Evolutionary conservation across 2,888 invertebrate species (phyloP).

Genomic region (Drosophila borborema): DNA sequence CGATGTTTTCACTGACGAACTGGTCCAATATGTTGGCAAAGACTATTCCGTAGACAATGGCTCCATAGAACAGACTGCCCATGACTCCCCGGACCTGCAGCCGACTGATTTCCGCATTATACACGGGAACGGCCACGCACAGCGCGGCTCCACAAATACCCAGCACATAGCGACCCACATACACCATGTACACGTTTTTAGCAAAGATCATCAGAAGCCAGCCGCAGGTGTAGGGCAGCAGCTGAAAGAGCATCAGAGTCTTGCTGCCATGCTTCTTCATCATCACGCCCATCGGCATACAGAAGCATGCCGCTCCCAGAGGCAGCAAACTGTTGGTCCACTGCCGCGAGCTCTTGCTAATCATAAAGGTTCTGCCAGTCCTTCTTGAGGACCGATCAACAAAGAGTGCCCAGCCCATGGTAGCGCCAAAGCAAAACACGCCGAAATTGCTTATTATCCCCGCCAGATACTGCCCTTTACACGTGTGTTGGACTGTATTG

Average conservation of each 20-base stretch:
- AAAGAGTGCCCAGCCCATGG: slow-evolving; percentile 35
- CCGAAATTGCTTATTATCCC: slow-evolving; percentile 25
- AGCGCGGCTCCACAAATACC: slow-evolving; percentile 49
- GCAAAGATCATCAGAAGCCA: slow-evolving; percentile 27
- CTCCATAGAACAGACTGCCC: slow-evolving; percentile 25
- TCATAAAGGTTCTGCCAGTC: not conserved
- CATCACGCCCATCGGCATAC: slow-evolving; percentile 44
- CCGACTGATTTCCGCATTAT: slow-evolving; percentile 40
- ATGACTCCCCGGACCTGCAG: slow-evolving; percentile 29
- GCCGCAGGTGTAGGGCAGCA: slow-evolving; percentile 31
- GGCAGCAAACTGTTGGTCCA: slow-evolving; percentile 20
- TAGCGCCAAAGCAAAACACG: slow-evolving; percentile 44
- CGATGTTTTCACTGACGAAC: not conserved
- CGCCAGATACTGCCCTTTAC: slow-evolving; percentile 27
- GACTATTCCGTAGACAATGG: slow-evolving; percentile 29
- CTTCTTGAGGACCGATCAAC: not conserved
- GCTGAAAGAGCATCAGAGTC: slow-evolving; percentile 26
- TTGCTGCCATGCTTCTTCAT: slow-evolving; percentile 30
- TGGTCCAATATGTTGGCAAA: slow-evolving; percentile 10
- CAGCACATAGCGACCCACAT: slow-evolving; percentile 35
- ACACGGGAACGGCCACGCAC: slow-evolving; percentile 45
- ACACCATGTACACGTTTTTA: slow-evolving; percentile 26
- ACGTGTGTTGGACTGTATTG: too few relatives aligned
- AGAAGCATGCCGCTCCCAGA: slow-evolving; percentile 23
- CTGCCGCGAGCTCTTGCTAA: slow-evolving; percentile 6